Evolutionary conservation across 2,888 invertebrate genomes (phyloP), one percentile per base, ranked within the genome.

Genomic region (Bombyx huttoni): DNA sequence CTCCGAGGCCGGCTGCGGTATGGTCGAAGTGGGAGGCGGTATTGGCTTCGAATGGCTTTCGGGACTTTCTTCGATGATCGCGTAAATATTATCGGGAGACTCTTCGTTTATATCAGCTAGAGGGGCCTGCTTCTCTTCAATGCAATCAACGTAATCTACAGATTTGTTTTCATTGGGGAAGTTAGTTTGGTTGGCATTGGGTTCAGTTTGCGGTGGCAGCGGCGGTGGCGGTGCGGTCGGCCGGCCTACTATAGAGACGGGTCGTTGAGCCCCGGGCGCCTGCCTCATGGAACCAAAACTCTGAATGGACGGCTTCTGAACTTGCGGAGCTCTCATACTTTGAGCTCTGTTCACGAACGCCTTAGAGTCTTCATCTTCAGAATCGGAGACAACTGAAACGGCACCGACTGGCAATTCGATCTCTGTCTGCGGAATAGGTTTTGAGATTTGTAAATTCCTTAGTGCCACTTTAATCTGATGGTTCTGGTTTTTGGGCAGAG

Each of bases 251-350:
- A 94, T 92, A 56, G 96, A 96, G 24, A 94, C 89, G 0, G 96
- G 96, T 51, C 96, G 87, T 14, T 92, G 92, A 0, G 81, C 79
- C 0, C 89, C 89, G 0, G 91, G 89, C 0, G 93, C 89, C 61
- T 94, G 92, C 34, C 96, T 86, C 94, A 96, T 95, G 0, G 96
- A 96, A 0, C 96, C 96, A 63, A 96, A 96, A 35, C 92, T 92
- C 57, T 93, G 94, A 40, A 95, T 89, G 0, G 86, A 82, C 0
- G 94, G 92, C 65, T 92, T 90, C 13, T 86, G 87, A 0, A 79
- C 67, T 1, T 78, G 68, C 0, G 89, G 89, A 51, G 92, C 92
- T 59, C 95, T 87, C 94, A 96, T 94, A 62, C 96, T 96, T 65
- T 96, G 96, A 0, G 96, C 93, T 51, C 96, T 89, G 79, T 93